Evolutionary conservation across 2,888 invertebrate species (phyloP).

Genomic region (Drosophila rubida): DNA sequence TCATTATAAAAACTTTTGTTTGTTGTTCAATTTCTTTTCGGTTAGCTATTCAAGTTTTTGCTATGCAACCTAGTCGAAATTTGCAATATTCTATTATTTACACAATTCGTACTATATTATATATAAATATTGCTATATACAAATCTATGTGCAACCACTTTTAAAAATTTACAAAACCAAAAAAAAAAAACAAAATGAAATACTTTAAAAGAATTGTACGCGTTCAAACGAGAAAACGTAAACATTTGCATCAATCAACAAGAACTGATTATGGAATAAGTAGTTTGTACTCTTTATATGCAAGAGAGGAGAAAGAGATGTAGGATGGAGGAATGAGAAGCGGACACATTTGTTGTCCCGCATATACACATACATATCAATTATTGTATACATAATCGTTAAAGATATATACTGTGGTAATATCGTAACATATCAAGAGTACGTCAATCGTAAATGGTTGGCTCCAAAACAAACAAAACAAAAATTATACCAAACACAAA

Average conservation of each 20-base stretch:
- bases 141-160: constrained; percentile 34
- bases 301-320: constrained; percentile 28
- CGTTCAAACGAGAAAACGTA: constrained; percentile 51
- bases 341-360: constrained; percentile 36
- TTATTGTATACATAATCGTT: constrained; percentile 53
- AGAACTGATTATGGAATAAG: constrained; percentile 85
- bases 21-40: constrained; percentile 27
- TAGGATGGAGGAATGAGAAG: constrained; percentile 36
- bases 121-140: constrained; percentile 22
- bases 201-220: constrained; percentile 30
- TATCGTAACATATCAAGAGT: constrained; percentile 73
- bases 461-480: constrained; percentile 26
- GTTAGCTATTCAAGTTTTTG: constrained; percentile 44
- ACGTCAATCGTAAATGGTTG: constrained; percentile 9
- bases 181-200: constrained; percentile 2
- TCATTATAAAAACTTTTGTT: constrained; percentile 70
- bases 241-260: constrained; percentile 79
- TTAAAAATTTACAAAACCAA: constrained; percentile 7
- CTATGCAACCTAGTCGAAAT: constrained; percentile 55
- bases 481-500: background rate
- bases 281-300: constrained; percentile 84
- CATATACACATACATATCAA: constrained; percentile 61
- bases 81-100: constrained; percentile 46
- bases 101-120: constrained; percentile 23
- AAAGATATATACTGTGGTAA: constrained; percentile 38